Base-by-base conservation (phyloP, 2,797 vertebrate genomes). In the Pterois miles region DNA sequence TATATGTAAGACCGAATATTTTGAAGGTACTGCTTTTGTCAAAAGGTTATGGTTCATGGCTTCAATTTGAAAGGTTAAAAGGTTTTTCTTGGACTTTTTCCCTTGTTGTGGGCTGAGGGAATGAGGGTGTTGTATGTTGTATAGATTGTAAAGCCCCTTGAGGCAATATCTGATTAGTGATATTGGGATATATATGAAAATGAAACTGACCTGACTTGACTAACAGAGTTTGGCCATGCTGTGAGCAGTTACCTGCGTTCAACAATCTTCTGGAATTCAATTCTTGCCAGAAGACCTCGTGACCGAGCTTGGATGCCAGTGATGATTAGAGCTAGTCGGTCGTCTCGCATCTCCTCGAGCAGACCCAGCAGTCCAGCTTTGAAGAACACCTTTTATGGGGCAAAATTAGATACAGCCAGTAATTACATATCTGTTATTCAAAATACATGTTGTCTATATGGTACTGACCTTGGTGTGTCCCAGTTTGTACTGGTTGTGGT, bases 271-370 rank as follows among this genome's bases (percentile, higher is more conserved):
- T 94, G 95, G 85, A 94, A 96, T 75, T 97, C 96, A 33, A 96
- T 83, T 89, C 96, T 95, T 80, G 95, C 93, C 9, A 97, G 89
- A 72, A 95, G 68, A 2, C 96, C 96, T 18, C 96, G 89, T 50
- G 94, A 86, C 27, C 94, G 90, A 0, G 96, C 89, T 80, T 97
- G 96, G 52, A 97, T 93, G 1, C 96, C 92, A 8, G 97, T 97
- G 65, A 96, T 94, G 75, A 96, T 95, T 1, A 95, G 89, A 10
- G 96, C 89, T 1, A 97, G 89, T 1, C 96, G 90, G 22, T 97
- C 96, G 1, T 97, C 96, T 36, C 96, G 82, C 96, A 97, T 95
- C 69, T 97, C 96, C 64, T 97, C 97, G 43, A 97, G 92, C 6
- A 85, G 77, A 8, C 97, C 97, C 85, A 97, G 82, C 7, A 97